phyloP scores from a whole-genome alignment of 2,797 vertebrate genomes.

The Dendrocincla tyrannina region DNA sequence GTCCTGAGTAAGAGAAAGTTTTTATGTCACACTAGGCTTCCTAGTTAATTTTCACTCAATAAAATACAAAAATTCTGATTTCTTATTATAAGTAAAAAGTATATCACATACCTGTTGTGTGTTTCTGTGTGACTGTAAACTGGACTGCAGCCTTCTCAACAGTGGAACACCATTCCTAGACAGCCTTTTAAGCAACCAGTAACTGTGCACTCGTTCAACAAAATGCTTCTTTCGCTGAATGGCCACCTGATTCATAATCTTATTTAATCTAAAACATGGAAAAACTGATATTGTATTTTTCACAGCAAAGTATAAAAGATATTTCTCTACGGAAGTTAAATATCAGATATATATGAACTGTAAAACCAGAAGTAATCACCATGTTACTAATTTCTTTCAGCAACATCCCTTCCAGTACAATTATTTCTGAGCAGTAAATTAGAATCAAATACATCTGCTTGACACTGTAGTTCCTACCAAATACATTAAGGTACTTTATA shows the following conservation, averaged over 20 bases:
- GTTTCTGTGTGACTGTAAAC: conserved; percentile 89
- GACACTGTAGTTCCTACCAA: not conserved
- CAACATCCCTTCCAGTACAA: not conserved
- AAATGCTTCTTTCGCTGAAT: conserved; percentile 95
- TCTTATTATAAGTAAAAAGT: not conserved
- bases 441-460: not conserved
- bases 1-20: not conserved
- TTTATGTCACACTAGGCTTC: not conserved
- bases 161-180: conserved; percentile 93
- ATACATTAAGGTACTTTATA: not conserved
- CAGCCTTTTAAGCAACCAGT: conserved; percentile 94
- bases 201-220: conserved; percentile 93
- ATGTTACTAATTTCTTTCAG: not conserved
- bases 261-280: conserved; percentile 87
- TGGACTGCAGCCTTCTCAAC: conserved; percentile 91
- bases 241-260: conserved; percentile 95
- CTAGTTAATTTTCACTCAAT: not conserved
- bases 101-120: conserved; percentile 84
- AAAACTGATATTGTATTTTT: conserved; percentile 66
- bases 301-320: not conserved
- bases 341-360: not conserved
- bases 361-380: not conserved
- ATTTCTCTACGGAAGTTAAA: conserved; percentile 2
- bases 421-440: not conserved
- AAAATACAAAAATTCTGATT: not conserved